Base-by-base conservation (phyloP, 92 coral and sea anemone genomes). In the Epizoanthus illoricatus region DNA sequence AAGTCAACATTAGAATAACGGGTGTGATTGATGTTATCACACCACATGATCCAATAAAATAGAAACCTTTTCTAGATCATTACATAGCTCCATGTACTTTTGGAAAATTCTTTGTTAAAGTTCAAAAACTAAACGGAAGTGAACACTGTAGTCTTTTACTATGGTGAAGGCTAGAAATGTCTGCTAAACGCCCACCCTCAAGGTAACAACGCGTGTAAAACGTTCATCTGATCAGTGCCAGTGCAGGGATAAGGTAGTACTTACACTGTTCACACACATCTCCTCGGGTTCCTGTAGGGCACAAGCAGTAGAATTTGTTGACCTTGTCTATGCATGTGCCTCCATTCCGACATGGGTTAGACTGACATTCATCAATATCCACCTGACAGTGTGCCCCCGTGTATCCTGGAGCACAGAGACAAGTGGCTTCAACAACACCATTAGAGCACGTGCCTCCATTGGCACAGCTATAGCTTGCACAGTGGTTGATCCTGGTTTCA, bases 361-460 rank as follows among this genome's bases (percentile, higher is more conserved):
- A 87, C 60, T 59, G 71, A 57, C 99, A 97, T 56, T 97, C 97
- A 43, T 97, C 68, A n/a, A 94, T 87, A 64, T 97, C 83, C 19
- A 75, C 83, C 65, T 97, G 85, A 74, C 99, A 97, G 78, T 87
- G 82, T 5, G 49, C 56, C 21, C 98, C 98, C 1, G 84, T 73
- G 43, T 71, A 97, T 36, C 99, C 99, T 47, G 89, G 84, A 39
- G 74, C 47, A 66, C 99, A 97, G 52, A 80, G 72, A 63, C 99
- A 97, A 16, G 79, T 73, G 28, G 97, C 99, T 59, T 83, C 73
- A 69, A 56, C 79, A 16, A 61, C 63, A 24, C 88, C 90, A 62
- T 91, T 84, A 57, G 69, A 69, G 73, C 99, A 97, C 6, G 98
- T 88, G 10, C 98, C 98, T 52, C 98, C 98, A 59, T 97, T 91